A percentile compares a stretch with the other conserved stretches of the same genome.
Conservation (phyloP, 1,140 invertebrate species). For the Myzus persicae region DNA sequence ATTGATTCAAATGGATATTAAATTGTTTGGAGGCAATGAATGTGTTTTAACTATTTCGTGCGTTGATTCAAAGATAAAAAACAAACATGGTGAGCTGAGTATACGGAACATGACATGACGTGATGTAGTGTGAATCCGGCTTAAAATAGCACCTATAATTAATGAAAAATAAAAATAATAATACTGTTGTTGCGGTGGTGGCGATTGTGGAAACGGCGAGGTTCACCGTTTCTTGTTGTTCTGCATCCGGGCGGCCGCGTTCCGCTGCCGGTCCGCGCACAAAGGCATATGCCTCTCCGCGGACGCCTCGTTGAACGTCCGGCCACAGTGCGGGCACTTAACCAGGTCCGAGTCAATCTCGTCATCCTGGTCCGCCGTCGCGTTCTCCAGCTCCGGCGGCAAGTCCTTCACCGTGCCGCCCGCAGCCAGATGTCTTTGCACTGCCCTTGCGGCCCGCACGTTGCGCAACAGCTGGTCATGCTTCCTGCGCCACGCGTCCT, state of each 20-base stretch:
- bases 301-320: slow-evolving; percentile 85
- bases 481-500: slow-evolving; percentile 87
- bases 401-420: slow-evolving; percentile 87
- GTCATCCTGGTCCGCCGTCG: slow-evolving; percentile 87
- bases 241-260: slow-evolving; percentile 66
- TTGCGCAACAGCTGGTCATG: slow-evolving; percentile 92
- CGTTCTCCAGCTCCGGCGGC: slow-evolving; percentile 86
- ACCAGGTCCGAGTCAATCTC: slow-evolving; percentile 78
- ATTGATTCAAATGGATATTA: not conserved
- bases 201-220: not conserved
- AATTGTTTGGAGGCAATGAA: not conserved
- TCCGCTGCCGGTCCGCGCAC: slow-evolving; percentile 83
- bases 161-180: not conserved
- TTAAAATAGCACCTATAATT: not conserved
- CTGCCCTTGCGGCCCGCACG: slow-evolving; percentile 87
- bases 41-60: no score
- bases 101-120: no score
- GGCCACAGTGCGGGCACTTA: slow-evolving; percentile 87
- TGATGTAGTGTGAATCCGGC: no score
- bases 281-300: slow-evolving; percentile 94
- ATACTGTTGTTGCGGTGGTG: not conserved
- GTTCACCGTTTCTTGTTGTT: slow-evolving; percentile 43
- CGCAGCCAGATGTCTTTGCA: slow-evolving; percentile 82
- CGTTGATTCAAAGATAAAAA: no score
- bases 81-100: no score